Evolutionary conservation across 1,140 invertebrate genomes (phyloP), one percentile per base, ranked within the genome.

Genomic region (Procambarus virginalis): DNA sequence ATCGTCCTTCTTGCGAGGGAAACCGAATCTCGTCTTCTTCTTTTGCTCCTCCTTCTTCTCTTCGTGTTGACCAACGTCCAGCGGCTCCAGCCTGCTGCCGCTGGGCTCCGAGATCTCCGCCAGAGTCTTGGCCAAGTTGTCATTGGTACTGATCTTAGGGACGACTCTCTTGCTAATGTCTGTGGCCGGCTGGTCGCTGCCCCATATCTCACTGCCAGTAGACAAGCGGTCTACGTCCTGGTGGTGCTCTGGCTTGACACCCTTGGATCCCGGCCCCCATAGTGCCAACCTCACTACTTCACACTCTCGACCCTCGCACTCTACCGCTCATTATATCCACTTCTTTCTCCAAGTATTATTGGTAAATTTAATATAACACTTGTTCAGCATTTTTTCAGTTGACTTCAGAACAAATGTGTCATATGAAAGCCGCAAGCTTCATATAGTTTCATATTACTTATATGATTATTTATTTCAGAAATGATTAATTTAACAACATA

Each of bases 251-350:
- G 73, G 73, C 20, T 86, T 70, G 0, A 78, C 84, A 1, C 84
- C 84, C 22, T 86, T 86, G 34, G 84, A 75, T 86, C n/a, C 84
- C 84, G 0, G 84, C 84, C 10, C 84, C 84, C 84, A 86, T 86
- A 12, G 58, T 45, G 45, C 17, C 45, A 49, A 8, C 14, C 64
- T 34, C n/a, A 34, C 68, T 73, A 73, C 22, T 34, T 73, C 22
- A 34, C n/a, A 34, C 14, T 73, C 22, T 9, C 6, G n/a, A 5
- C 4, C 2, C n/a, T 73, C 68, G 22, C 34, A 14, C n/a, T 73
- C n/a, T 73, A 34, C 1, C 68, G 3, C 5, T 73, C 68, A 73
- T 73, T 73, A 34, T 73, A 9, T 4, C 64, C 12, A 1, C 4
- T 20, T 68, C 20, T 68, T 17, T 14, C 60, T 64, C 2, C 20